Base-by-base conservation (phyloP, 2,888 invertebrate genomes). In the Eumerus sabulonum region DNA sequence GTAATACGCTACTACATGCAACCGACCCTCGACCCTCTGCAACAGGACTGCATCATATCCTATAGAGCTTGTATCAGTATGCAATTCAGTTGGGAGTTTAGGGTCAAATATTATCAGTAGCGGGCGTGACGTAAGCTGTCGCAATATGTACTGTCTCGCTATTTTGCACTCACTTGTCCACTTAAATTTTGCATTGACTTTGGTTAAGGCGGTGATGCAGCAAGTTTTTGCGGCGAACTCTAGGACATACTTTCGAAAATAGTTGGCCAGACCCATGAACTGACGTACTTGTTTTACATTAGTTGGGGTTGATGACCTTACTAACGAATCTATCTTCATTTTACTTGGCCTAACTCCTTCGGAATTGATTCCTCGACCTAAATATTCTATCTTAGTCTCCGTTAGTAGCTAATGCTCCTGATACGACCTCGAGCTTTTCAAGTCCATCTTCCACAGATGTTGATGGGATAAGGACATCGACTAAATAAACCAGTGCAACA, bases 311-410 rank as follows among this genome's bases (percentile, higher is more conserved):
- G 44, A 13, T 45, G 66, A 54, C 4, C 35, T 51, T 38, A 53
- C 35, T 9, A 76, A 45, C 0, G 76, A 16, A 16, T 70, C 59
- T 18, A 54, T 71, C 16, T 76, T 76, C 12, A 0, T 16, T 11
- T 36, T 45, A n/a, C 59, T 48, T 38, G 76, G 63, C 27, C 50
- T 35, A 11, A 76, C 18, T 9, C 76, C 76, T 5, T 16, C 13
- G 18, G 17, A 40, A 42, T 60, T 16, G 3, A 57, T 64, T 38
- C 84, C 83, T 54, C 82, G 83, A 4, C 85, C 85, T 19, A 87
- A 74, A 56, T 77, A 85, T 44, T 84, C 82, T 1, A 82, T 76
- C 4, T 42, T 50, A 7, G 12, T 66, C 18, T 77, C 76, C 79
- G 9, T 35, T 66, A 27, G 62, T 57, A 9, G 67, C 66, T 1